Conservation (phyloP, 2,113 vertebrate species). For the Brevimyrus niger region DNA sequence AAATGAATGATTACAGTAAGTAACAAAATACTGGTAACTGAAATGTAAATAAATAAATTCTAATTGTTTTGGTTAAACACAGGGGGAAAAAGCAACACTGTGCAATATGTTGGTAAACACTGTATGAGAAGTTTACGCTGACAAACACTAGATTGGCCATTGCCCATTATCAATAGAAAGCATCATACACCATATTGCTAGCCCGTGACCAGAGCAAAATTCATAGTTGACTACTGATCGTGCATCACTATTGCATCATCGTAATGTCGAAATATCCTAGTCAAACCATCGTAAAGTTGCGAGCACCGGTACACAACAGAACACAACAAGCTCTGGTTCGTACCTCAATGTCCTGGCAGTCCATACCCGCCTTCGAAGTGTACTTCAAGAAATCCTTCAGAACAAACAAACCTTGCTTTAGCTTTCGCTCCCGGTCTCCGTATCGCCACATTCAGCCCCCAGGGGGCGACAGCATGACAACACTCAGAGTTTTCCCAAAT, state of each 20-base stretch:
- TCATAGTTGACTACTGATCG: background rate
- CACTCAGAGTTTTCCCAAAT: background rate
- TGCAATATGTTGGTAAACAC: background rate
- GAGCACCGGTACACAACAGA: background rate
- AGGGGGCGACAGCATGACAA: background rate
- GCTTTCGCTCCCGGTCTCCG: background rate
- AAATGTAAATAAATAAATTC: background rate
- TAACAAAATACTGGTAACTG: background rate
- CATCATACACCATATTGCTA: background rate
- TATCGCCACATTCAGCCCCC: background rate
- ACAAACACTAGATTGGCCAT: background rate
- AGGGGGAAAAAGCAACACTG: background rate
- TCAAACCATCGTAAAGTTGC: background rate
- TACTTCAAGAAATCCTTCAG: slow-evolving; percentile 90
- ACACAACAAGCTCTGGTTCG: slow-evolving; percentile 27
- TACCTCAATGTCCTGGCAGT: slow-evolving; percentile 87
- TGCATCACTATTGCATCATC: background rate
- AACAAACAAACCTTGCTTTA: background rate
- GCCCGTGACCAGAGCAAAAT: background rate
- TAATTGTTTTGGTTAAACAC: background rate
- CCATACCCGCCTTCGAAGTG: slow-evolving; percentile 86
- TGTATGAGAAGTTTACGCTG: background rate
- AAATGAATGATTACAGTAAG: background rate
- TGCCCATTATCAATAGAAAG: background rate
- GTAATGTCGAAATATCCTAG: background rate